phyloP scores from a whole-genome alignment of 2,888 invertebrate species.

The Cenopis cana region DNA sequence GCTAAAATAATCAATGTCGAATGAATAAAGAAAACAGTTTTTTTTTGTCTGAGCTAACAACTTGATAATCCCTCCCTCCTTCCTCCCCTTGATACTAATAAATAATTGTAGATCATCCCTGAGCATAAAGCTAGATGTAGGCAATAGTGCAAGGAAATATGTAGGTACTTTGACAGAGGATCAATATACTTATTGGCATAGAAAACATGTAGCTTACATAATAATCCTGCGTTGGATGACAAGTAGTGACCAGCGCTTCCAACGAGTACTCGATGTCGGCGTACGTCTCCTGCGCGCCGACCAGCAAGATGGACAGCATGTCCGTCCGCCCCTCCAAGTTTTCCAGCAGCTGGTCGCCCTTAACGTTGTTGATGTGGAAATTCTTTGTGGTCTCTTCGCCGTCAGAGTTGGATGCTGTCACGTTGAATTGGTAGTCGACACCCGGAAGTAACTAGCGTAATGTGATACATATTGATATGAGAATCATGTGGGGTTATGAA shows the following conservation, averaged over 20 bases:
- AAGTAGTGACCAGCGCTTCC: constrained; percentile 67
- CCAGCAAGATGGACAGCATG: constrained; percentile 62
- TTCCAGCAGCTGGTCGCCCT: constrained; percentile 58
- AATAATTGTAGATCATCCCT: too few relatives aligned
- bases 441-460: constrained; percentile 62
- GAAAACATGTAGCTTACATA: constrained; percentile 56
- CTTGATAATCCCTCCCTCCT: too few relatives aligned
- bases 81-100: too few relatives aligned
- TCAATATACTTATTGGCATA: neutral
- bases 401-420: constrained; percentile 52
- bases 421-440: constrained; percentile 65
- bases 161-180: neutral
- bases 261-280: constrained; percentile 60
- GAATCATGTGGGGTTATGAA: neutral
- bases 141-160: too few relatives aligned
- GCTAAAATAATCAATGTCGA: too few relatives aligned
- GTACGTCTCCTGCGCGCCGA: constrained; percentile 61
- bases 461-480: neutral
- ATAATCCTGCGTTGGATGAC: constrained; percentile 66
- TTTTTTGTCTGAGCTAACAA: too few relatives aligned
- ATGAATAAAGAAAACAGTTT: too few relatives aligned
- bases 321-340: constrained; percentile 60
- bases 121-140: too few relatives aligned
- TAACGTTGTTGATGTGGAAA: constrained; percentile 64
- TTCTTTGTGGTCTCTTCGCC: constrained; percentile 49